Evolutionary conservation across 2,888 invertebrate genomes (phyloP), one percentile per base, ranked within the genome.

Genomic region (Deilephila elpenor): DNA sequence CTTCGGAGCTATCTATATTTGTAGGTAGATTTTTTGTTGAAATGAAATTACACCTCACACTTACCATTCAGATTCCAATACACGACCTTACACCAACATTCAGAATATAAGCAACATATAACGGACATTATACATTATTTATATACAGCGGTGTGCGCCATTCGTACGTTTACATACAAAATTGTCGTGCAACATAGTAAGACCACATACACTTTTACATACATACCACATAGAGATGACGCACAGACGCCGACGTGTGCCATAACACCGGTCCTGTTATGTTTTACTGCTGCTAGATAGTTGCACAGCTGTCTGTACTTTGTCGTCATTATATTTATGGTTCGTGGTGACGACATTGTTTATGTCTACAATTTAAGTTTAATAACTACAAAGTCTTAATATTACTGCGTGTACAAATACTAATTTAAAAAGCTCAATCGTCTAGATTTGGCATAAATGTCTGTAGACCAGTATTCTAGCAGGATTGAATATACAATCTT

Each of bases 81-180:
- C 11, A 44, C 7, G 44, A 44, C 44, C 11, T 44, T 14, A 44
- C 6, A 7, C 1, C 34, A 32, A n/a, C 5, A 32, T 32, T 29
- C n/a, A 19, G 32, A n/a, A 37, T 62, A 56, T 75, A 74, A 75
- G 75, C 70, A 79, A 78, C 78, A 78, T 72, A 75, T 77, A 76
- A 75, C 67, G 75, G 19, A 61, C 32, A 74, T 78, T 81, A 80
- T 84, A 84, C 83, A 83, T 78, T 81, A 83, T 81, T 77, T 76
- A 11, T 44, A 44, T 44, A 44, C 44, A 44, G 14, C 44, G 44
- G 44, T 74, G 78, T 62, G 71, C 76, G 74, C 59, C 71, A 25
- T 64, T 25, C 82, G 85, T 83, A 76, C 83, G 81, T 83, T 83
- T 82, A 83, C 84, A 79, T 82, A 85, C 82, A 84, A 82, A 79